phyloP scores from a whole-genome alignment of 2,888 invertebrate species.

The Lasioglossum lativentre region DNA sequence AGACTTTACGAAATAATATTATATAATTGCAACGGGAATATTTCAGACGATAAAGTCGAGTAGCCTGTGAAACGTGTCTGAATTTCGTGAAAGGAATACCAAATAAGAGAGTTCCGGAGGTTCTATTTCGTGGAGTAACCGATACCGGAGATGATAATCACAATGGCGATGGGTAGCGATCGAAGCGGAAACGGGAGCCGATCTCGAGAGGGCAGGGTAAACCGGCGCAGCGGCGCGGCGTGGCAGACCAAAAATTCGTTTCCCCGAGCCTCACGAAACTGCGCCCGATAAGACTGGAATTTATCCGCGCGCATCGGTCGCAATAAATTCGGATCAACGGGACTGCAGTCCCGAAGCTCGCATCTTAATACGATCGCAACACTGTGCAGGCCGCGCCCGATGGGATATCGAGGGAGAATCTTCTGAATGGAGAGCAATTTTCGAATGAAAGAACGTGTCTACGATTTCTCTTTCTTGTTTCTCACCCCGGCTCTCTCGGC shows the following conservation, averaged over 20 bases:
- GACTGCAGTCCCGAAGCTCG: conserved; percentile 41
- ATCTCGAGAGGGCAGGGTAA: background rate
- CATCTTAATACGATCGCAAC: conserved; percentile 66
- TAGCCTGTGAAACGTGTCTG: background rate
- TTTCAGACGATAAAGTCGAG: background rate
- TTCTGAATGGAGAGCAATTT: conserved; percentile 63
- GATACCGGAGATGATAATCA: conserved; percentile 10
- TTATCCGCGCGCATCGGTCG: conserved; percentile 59
- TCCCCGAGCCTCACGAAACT: conserved; percentile 6
- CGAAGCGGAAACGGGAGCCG: conserved; percentile 14
- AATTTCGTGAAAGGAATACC: background rate
- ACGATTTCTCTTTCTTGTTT: conserved; percentile 37
- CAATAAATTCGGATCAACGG: conserved; percentile 67
- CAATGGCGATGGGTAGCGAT: background rate
- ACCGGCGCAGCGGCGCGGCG: background rate
- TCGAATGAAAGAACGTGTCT: conserved; percentile 60
- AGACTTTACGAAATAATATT: background rate
- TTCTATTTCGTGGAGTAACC: background rate
- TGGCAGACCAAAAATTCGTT: conserved; percentile 15
- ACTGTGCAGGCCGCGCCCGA: conserved; percentile 42
- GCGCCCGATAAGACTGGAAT: conserved; percentile 53
- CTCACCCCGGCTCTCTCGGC: conserved; percentile 3
- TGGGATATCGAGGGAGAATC: conserved; percentile 31
- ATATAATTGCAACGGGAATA: background rate
- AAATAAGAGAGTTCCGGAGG: background rate